Evolutionary conservation across 2,797 vertebrate genomes (phyloP).

Genomic region (Dendrocincla fuliginosa): DNA sequence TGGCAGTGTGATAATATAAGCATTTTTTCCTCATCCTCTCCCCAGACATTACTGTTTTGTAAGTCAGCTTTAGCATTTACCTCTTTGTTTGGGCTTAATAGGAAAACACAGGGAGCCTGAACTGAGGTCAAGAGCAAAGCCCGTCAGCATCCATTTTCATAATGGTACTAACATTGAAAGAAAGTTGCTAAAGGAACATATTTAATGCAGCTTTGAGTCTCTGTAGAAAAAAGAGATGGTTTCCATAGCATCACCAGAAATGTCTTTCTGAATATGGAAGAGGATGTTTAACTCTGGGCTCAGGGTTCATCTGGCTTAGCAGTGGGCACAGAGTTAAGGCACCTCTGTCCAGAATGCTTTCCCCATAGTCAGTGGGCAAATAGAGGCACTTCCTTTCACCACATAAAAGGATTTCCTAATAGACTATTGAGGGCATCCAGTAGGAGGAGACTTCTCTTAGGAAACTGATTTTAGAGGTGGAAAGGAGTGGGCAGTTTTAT

Average conservation of each 20-base stretch:
- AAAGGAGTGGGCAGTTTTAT: background rate
- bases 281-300: background rate
- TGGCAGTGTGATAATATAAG: background rate
- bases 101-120: conserved; percentile 16
- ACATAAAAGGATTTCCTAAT: background rate
- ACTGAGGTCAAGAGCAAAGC: conserved; percentile 36
- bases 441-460: background rate
- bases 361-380: background rate
- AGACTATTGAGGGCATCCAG: background rate
- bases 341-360: background rate
- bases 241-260: background rate
- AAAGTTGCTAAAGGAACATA: background rate
- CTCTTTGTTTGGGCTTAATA: conserved; percentile 6
- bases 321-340: background rate
- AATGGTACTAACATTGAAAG: background rate
- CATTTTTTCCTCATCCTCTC: background rate
- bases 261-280: background rate
- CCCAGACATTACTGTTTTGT: background rate
- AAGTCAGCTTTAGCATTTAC: background rate
- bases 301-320: background rate
- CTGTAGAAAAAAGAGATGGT: background rate
- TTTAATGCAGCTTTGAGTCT: background rate
- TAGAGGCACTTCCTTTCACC: background rate
- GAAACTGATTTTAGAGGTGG: background rate
- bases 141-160: background rate